phyloP scores from a whole-genome alignment of 2,113 vertebrate species.

The Platycercus adscitus region DNA sequence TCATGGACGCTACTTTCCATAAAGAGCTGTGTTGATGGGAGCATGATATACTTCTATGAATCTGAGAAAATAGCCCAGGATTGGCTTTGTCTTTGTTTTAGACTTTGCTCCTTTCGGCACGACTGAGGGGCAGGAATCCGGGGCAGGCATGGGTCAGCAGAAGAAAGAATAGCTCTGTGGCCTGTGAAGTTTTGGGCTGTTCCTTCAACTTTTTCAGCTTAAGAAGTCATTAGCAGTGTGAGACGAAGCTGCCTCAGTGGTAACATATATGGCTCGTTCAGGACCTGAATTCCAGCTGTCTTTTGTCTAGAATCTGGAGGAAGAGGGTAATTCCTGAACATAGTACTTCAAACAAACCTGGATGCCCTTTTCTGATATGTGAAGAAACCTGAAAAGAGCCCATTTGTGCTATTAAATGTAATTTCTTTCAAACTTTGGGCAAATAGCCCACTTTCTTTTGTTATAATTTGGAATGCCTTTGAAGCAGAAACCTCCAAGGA shows the following conservation, averaged over 20 bases:
- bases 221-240: not conserved
- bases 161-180: not conserved
- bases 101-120: not conserved
- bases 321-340: not conserved
- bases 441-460: not conserved
- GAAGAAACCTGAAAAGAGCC: not conserved
- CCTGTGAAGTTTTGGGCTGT: not conserved
- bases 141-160: not conserved
- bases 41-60: not conserved
- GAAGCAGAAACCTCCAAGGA: constrained; percentile 48
- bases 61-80: not conserved
- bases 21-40: not conserved
- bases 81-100: not conserved
- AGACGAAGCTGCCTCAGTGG: not conserved
- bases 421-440: not conserved
- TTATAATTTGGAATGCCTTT: not conserved
- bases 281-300: not conserved
- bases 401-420: not conserved
- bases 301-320: not conserved
- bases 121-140: not conserved
- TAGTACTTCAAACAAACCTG: not conserved
- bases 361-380: not conserved
- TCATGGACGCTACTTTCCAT: not conserved
- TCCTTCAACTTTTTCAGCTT: not conserved
- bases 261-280: not conserved